Conservation (phyloP, 2,888 invertebrate species). For the Diarsia mendica region DNA sequence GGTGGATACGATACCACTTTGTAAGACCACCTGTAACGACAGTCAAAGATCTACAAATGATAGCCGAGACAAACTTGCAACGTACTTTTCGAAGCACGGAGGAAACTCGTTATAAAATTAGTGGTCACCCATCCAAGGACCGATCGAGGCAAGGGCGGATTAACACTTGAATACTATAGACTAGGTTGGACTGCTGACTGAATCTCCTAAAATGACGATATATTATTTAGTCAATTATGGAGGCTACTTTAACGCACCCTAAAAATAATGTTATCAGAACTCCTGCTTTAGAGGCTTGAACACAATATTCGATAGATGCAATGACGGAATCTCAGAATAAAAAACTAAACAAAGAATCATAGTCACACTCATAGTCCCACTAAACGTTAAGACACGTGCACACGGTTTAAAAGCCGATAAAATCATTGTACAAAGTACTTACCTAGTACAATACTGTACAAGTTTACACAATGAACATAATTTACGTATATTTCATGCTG, state of each 20-base stretch:
- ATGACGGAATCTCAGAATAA: not conserved
- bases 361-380: slow-evolving; percentile 10
- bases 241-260: too few relatives aligned
- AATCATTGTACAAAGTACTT: slow-evolving; percentile 31
- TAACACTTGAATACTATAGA: too few relatives aligned
- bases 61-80: too few relatives aligned
- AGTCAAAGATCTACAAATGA: too few relatives aligned
- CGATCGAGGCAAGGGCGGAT: too few relatives aligned
- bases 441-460: slow-evolving; percentile 7
- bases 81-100: too few relatives aligned
- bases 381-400: slow-evolving; percentile 36
- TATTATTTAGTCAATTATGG: not conserved
- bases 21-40: not conserved
- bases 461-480: slow-evolving; percentile 19
- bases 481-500: not conserved
- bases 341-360: not conserved
- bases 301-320: not conserved
- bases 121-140: too few relatives aligned
- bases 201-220: too few relatives aligned
- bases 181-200: too few relatives aligned
- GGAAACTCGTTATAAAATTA: too few relatives aligned
- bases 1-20: too few relatives aligned
- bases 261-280: not conserved
- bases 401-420: slow-evolving; percentile 32
- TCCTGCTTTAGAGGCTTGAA: not conserved